Base-by-base conservation (phyloP, 1,140 invertebrate genomes). In the Drosophila tristis region DNA sequence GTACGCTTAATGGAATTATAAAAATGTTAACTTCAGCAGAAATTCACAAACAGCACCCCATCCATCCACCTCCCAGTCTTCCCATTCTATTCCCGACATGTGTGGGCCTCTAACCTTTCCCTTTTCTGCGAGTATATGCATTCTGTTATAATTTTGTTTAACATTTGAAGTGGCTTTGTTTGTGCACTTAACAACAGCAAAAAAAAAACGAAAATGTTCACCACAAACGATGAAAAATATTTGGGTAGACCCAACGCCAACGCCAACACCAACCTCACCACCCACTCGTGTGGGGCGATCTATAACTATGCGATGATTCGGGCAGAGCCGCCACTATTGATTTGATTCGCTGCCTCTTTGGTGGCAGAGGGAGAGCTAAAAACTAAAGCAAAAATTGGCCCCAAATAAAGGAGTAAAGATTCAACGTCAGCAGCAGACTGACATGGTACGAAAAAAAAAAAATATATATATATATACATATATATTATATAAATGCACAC, bases 1-100 rank as follows among this genome's bases (percentile, higher is more conserved):
- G 26, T 54, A 48, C 74, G 82, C 82, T 86, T 86, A 86, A 86
- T 86, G 82, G 82, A 86, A 86, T 86, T 86, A 86, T 86, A 86
- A 86, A 86, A 86, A 86, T 86, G 82, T 87, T 86, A 86, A 86
- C 82, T 86, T 86, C 82, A 86, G 82, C 82, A 86, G 53, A 86
- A 86, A 86, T 86, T 87, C 82, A 86, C 82, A 86, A 86, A 86
- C 81, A 86, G 66, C 59, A 78, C 74, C 78, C 65, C 48, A 63
- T 74, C 59, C 50, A 64, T 67, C 75, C 51, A 42, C 57, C 76
- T 26, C 55, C 57, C 53, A 45, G 48, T 71, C 43, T 20, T 26
- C 55, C 57, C 53, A 45, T 53, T 71, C 43, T 20, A 7, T 47
- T 42, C 44, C 7, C 50, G 11, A 48, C 45, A 23, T 75, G 57